Conservation (phyloP, 2,888 invertebrate species). For the Heliothis peltigera region DNA sequence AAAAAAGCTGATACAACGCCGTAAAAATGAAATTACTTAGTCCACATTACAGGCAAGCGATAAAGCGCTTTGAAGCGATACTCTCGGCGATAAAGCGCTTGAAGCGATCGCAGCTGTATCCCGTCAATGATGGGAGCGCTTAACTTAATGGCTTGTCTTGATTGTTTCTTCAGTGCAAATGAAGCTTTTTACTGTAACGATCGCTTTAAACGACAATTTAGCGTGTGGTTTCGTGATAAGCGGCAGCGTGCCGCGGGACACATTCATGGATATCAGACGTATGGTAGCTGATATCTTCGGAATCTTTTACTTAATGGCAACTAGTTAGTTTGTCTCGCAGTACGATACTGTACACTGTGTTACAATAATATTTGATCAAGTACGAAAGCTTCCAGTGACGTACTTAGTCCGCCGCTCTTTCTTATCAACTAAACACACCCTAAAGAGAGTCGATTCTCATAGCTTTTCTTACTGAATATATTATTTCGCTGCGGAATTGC, state of each 20-base stretch:
- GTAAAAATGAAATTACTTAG: conserved; percentile 62
- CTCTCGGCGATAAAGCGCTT: conserved; percentile 51
- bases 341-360: no score
- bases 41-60: conserved; percentile 46
- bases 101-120: conserved; percentile 51
- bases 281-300: no score
- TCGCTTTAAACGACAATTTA: conserved; percentile 28
- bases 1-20: conserved; percentile 41
- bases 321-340: no score
- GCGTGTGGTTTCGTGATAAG: conserved; percentile 5
- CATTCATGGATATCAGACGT: neutral
- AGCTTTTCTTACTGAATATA: conserved; percentile 1
- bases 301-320: no score
- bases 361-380: no score
- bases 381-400: no score
- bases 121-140: conserved; percentile 38
- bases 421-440: conserved; percentile 4
- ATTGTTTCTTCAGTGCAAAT: conserved; percentile 62
- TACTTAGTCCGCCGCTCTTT: neutral
- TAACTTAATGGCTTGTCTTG: conserved; percentile 55
- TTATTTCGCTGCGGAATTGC: conserved; percentile 6
- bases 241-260: conserved; percentile 10
- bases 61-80: conserved; percentile 56
- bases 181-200: conserved; percentile 57
- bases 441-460: conserved; percentile 5